Percentiles rank a stretch among this genome's conserved stretches.
These are phyloP conservation scores for Mastigias papua DNA, from an alignment of 30 jellyfish, hydroid and myxozoan species.

Conservation along the genomic window DNA sequence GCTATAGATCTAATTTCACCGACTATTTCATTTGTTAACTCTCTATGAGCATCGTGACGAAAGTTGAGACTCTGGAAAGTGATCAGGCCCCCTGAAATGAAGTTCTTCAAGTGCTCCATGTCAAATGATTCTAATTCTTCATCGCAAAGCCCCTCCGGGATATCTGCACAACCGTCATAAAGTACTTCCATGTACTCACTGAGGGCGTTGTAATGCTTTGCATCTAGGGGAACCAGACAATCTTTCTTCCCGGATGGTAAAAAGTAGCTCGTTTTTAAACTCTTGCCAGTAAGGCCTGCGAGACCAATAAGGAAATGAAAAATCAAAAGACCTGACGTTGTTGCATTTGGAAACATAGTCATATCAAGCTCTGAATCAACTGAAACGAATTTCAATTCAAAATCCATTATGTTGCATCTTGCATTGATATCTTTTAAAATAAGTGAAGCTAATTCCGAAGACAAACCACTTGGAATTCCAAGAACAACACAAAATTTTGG, in stretches of 20 bases:
- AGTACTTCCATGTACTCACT: constrained; percentile 50
- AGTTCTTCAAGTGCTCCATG: constrained; percentile 42
- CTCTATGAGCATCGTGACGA: constrained; percentile 62
- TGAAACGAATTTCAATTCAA: constrained; percentile 10
- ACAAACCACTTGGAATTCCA: constrained; percentile 4
- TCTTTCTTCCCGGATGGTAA: constrained; percentile 37
- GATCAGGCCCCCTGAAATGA: constrained; percentile 39
- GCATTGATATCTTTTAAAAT: constrained; percentile 13
- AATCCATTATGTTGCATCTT: not conserved
- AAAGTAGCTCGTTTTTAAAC: not conserved
- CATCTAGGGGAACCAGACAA: not conserved
- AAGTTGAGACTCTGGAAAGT: constrained; percentile 50
- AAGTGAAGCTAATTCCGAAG: constrained; percentile 19
- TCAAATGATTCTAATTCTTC: constrained; percentile 38
- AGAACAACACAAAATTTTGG: constrained; percentile 53
- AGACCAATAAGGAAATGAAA: constrained; percentile 29
- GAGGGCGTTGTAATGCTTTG: not conserved
- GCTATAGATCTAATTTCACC: not conserved
- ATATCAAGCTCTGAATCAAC: constrained; percentile 45
- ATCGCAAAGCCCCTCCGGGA: constrained; percentile 42
- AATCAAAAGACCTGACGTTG: constrained; percentile 9
- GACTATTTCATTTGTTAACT: not conserved
- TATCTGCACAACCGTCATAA: constrained; percentile 56
- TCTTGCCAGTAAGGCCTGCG: constrained; percentile 9
- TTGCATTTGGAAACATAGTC: constrained; percentile 3